Evolutionary conservation across 1,140 invertebrate genomes (phyloP), one percentile per base, ranked within the genome.

Genomic region (Odontomachus brunneus): DNA sequence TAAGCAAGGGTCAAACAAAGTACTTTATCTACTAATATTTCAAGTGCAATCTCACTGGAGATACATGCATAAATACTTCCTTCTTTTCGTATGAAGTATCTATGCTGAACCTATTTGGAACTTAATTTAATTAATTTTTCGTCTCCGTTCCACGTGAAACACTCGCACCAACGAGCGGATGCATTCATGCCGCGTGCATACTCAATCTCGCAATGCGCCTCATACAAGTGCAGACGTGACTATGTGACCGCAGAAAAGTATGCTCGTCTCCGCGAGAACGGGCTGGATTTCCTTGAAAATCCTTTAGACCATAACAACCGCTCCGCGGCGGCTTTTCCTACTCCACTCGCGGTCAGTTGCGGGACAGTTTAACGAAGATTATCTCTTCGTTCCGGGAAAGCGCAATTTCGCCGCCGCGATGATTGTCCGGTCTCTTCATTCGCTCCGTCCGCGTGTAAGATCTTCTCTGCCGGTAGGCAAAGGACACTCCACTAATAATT

Each of bases 221-320:
- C 17, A 14, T 24, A 22, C 19, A 19, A 44, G 48, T 67, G 49
- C 74, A 22, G 26, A 22, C 51, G n/a, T 80, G 75, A 80, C 44
- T 80, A 71, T 71, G 44, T 22, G 57, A 19, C 44, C 17, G 29
- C 65, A 69, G 65, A 65, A 80, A 80, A 57, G 71, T 44, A 33
- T 19, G 67, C 22, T 57, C 63, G 75, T 66, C 60, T 53, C 48
- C 26, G 48, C 51, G 33, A 78, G 60, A n/a, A 9, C 22, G 7
- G 3, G 55, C 51, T 69, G 65, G 75, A 57, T 71, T 80, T 80
- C 75, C 75, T 80, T 80, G 75, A 71, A 67, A 59, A 57, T 80
- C 33, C 17, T 67, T 44, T 44, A 14, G 75, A 78, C 60, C 63
- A 44, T 51, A 80, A 80, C 75, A 69, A 80, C 53, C 29, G 75